phyloP scores from a whole-genome alignment of 2,113 vertebrate genomes.

The Monarcha castaneiventris region DNA sequence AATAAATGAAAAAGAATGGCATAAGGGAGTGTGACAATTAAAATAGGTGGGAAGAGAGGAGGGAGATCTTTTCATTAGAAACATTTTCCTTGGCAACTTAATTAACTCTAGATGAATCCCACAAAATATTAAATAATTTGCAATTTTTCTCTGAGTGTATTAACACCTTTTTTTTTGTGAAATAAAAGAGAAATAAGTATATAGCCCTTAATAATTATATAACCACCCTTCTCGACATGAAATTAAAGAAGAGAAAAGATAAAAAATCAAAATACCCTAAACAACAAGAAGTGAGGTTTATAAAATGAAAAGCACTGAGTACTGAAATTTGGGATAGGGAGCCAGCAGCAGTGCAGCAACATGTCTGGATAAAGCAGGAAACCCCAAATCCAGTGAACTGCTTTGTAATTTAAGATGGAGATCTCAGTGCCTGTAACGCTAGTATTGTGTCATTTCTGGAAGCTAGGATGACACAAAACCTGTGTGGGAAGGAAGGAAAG shows the following conservation, averaged over 20 bases:
- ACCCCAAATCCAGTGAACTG: neutral
- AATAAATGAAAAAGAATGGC: neutral
- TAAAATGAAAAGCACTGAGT: neutral
- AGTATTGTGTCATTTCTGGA: neutral
- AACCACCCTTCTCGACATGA: neutral
- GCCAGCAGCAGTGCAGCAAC: neutral
- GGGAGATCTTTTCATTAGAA: neutral
- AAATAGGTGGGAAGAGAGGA: neutral
- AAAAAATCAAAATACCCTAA: neutral
- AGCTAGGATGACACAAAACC: neutral
- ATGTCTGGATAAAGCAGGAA: neutral
- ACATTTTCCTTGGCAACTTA: neutral
- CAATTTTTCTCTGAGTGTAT: neutral
- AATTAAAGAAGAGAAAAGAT: neutral
- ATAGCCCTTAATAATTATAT: neutral
- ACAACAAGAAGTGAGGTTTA: neutral
- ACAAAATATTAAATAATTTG: neutral
- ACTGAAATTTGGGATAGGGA: neutral
- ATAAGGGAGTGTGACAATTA: neutral
- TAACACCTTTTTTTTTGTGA: neutral
- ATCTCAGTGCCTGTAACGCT: neutral
- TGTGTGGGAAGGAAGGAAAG: conserved; percentile 19
- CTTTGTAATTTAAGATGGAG: neutral
- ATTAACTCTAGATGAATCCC: neutral
- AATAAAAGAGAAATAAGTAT: neutral